Percentiles rank a stretch among this genome's conserved stretches.
These are phyloP conservation scores for Escarpia spicata DNA, from an alignment of 2,888 invertebrate species.

Conservation along the genomic window DNA sequence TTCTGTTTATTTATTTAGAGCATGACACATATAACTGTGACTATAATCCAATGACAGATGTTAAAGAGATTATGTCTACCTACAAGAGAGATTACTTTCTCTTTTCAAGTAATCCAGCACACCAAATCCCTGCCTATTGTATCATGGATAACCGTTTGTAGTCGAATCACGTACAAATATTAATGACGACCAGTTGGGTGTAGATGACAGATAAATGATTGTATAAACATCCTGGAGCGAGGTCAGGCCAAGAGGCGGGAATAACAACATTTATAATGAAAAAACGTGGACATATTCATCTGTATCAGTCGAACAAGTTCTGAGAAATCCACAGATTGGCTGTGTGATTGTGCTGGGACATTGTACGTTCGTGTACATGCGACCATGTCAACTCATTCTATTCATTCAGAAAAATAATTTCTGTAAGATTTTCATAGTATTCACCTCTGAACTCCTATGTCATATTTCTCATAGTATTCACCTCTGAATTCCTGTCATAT, in stretches of 20 bases:
- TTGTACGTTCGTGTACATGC: too few species aligned
- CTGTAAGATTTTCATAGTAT: too few species aligned
- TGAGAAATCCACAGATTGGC: not conserved
- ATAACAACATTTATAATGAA: not conserved
- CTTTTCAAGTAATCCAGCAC: not conserved
- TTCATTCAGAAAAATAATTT: too few species aligned
- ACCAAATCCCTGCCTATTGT: not conserved
- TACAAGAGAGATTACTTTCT: not conserved
- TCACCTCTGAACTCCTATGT: too few species aligned
- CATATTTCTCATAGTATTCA: too few species aligned
- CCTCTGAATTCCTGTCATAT: too few species aligned
- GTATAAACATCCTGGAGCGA: not conserved
- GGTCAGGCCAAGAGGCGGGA: not conserved
- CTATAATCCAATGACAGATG: not conserved
- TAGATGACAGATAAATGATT: not conserved
- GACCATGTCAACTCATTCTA: too few species aligned
- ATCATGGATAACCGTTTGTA: not conserved
- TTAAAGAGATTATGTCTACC: not conserved
- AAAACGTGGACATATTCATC: not conserved
- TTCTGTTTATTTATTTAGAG: not conserved
- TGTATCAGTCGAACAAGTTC: not conserved
- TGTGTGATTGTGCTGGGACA: not conserved
- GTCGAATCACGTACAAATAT: not conserved
- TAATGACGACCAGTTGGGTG: not conserved
- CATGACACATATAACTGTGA: not conserved